Evolutionary conservation across 2,113 vertebrate species (phyloP).

Genomic region (Glaucidium brasilianum): DNA sequence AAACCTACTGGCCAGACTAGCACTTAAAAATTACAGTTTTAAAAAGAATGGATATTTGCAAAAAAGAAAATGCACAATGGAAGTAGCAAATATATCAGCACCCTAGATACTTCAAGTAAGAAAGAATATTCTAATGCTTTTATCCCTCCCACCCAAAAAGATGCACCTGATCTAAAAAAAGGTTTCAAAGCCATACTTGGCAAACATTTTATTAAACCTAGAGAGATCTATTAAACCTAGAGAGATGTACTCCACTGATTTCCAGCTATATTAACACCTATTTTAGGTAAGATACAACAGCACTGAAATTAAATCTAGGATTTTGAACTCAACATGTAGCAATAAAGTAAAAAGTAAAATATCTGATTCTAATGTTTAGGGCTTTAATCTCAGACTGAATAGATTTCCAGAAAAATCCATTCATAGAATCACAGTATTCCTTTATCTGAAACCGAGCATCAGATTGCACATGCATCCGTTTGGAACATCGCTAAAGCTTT

Average conservation of each 20-base stretch:
- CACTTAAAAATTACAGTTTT: not conserved
- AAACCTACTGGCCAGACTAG: not conserved
- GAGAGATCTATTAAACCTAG: not conserved
- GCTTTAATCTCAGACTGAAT: not conserved
- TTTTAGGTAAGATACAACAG: not conserved
- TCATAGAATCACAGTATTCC: not conserved
- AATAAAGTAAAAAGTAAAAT: not conserved
- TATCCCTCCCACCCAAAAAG: not conserved
- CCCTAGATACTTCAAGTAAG: not conserved
- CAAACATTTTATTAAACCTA: not conserved
- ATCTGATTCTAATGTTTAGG: not conserved
- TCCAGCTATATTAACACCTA: not conserved
- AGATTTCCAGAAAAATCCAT: not conserved
- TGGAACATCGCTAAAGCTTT: not conserved
- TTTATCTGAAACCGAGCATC: not conserved
- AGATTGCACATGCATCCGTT: accelerated
- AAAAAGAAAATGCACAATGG: not conserved
- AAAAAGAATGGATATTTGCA: not conserved
- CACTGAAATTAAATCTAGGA: not conserved
- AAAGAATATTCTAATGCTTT: not conserved
- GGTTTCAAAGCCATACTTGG: not conserved
- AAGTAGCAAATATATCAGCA: not conserved
- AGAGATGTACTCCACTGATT: not conserved
- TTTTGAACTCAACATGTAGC: not conserved
- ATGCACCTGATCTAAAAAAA: accelerated